Evolutionary conservation across 2,797 vertebrate genomes (phyloP), one percentile per base, ranked within the genome.

Genomic region (Notolepis coatsorum): DNA sequence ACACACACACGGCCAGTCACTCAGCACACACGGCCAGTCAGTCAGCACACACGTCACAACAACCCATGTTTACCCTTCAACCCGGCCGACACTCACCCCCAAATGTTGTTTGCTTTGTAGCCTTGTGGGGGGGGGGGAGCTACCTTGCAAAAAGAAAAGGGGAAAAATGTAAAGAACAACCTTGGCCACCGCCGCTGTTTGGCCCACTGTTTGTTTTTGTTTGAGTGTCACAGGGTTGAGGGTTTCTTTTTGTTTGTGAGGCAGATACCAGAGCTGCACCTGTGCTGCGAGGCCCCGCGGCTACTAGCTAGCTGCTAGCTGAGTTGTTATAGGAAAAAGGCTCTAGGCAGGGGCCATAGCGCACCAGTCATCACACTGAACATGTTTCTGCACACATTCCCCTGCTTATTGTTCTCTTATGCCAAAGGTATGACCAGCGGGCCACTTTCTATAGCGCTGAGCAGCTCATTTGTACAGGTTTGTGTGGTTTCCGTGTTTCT

Each of bases 1-100:
- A 82, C 83, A 90, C 89, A 89, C n/a, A 37, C 35, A 37, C 15
- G 35, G 80, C 77, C 87, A 50, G 63, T 93, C 90, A 91, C 83
- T 94, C 93, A 92, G 27, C 84, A 88, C 72, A 75, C 79, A 84
- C 68, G 47, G 80, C 77, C 87, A 50, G 63, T 93, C 90, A 91
- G 82, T 94, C 93, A 92, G 27, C 84, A 88, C 72, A 75, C 79
- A 85, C 65, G 67, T 91, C 89, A 90, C 80, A 89, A 89, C 90
- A 92, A 88, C 70, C 80, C n/a, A 0, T 77, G 78, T 86, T 91
- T 80, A 80, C 78, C 63, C 77, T 59, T 63, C 65, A n/a, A 72
- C 77, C 65, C 68, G 39, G 56, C 69, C 63, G 45, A 23, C 55
- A 46, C 67, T 77, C 78, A 71, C 75, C 55, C 73, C n/a, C n/a